phyloP scores from a whole-genome alignment of 2,113 vertebrate genomes.

The Entelurus aequoreus region DNA sequence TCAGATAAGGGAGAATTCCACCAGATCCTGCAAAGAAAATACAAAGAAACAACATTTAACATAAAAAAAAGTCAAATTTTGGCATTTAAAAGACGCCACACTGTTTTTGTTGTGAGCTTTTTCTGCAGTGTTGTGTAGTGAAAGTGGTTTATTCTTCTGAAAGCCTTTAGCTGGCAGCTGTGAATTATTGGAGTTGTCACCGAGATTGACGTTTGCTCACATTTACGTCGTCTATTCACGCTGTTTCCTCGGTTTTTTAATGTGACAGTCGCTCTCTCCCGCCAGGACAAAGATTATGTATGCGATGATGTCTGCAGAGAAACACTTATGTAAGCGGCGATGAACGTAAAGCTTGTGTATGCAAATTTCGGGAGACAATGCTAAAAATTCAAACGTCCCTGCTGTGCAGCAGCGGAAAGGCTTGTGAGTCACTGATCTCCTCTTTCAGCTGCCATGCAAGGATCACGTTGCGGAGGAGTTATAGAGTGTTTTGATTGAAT shows the following conservation, averaged over 20 bases:
- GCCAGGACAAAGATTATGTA: conserved; percentile 1
- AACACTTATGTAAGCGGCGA: conserved; percentile 3
- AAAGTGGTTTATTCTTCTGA: neutral
- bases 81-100: neutral
- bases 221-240: neutral
- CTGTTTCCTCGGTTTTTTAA: conserved; percentile 3
- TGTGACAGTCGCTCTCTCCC: neutral
- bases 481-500: conserved; percentile 16
- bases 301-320: conserved; percentile 5
- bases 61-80: neutral
- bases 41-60: neutral
- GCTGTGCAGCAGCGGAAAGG: neutral
- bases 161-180: neutral
- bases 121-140: neutral
- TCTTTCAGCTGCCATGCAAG: conserved; percentile 9
- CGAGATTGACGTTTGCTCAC: conserved; percentile 8
- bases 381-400: neutral
- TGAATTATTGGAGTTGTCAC: neutral
- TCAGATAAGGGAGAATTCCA: neutral
- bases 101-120: conserved; percentile 4
- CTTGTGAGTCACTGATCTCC: conserved; percentile 7
- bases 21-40: neutral
- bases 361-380: neutral
- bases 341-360: conserved; percentile 4
- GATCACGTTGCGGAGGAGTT: conserved; percentile 1